phyloP scores from a whole-genome alignment of 2,797 vertebrate species.

The Gymnothorax javanicus region DNA sequence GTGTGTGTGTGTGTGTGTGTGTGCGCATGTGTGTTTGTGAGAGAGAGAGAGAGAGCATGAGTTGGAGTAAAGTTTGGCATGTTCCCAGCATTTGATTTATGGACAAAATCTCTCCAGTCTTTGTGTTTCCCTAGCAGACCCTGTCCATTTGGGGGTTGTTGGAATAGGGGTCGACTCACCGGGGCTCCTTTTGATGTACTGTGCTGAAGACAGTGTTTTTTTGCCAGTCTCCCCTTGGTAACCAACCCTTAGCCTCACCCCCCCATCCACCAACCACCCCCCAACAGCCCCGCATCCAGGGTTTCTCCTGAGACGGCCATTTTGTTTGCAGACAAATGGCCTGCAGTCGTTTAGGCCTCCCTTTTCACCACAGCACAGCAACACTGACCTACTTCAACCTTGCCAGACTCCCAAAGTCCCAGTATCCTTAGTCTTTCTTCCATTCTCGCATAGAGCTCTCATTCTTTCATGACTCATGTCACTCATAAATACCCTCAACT shows the following conservation, averaged over 20 bases:
- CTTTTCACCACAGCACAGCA: neutral
- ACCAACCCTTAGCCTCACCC: neutral
- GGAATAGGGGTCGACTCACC: neutral
- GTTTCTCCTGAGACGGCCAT: conserved; percentile 43
- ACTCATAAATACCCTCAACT: neutral
- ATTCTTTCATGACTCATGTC: neutral
- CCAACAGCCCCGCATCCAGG: conserved; percentile 30
- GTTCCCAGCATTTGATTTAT: conserved; percentile 68
- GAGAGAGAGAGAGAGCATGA: neutral
- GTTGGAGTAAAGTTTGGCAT: conserved; percentile 50
- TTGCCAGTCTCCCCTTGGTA: neutral
- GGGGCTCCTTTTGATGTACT: conserved; percentile 3
- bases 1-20: conserved; percentile 6
- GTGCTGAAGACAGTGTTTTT: neutral
- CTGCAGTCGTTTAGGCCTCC: conserved; percentile 14
- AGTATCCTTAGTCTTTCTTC: neutral
- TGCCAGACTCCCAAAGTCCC: neutral
- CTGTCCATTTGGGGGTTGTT: conserved; percentile 44
- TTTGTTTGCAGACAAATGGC: conserved; percentile 44
- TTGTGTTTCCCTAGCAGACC: conserved; percentile 61
- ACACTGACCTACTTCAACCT: conserved; percentile 58
- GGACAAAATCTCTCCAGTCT: conserved; percentile 69
- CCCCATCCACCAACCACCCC: neutral
- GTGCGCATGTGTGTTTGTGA: too few relatives aligned
- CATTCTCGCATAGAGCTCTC: neutral